These are phyloP conservation scores for Gnathonemus longibarbis DNA, from an alignment of 2,113 vertebrate species.

Conservation along the genomic window DNA sequence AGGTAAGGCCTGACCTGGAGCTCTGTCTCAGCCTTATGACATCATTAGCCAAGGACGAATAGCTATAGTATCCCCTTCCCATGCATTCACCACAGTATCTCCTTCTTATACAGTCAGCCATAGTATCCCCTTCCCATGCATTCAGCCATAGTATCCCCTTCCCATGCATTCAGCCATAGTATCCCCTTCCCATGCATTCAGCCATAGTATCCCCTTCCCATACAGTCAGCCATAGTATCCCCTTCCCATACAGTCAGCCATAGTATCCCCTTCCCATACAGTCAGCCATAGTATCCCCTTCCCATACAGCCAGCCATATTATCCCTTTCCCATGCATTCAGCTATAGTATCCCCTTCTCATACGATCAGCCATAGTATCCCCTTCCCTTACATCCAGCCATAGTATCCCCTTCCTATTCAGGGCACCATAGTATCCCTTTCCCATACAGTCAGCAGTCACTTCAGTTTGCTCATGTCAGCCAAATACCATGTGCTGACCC, in stretches of 20 bases:
- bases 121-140: no score
- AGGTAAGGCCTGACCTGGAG: conserved; percentile 58
- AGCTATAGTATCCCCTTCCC: background rate
- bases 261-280: no score
- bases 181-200: no score
- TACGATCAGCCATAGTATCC: background rate
- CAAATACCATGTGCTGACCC: background rate
- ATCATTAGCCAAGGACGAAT: background rate
- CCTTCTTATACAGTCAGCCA: background rate
- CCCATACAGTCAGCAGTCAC: background rate
- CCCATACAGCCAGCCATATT: no score
- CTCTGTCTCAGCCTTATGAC: background rate
- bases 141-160: no score
- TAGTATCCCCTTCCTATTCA: background rate
- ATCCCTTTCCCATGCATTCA: no score
- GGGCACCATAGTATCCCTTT: background rate
- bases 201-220: no score
- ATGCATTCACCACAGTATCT: background rate
- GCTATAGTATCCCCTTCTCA: background rate
- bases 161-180: no score
- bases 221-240: no score
- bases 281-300: no score
- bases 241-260: no score
- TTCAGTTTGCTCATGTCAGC: background rate
- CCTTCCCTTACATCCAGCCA: background rate